These are phyloP conservation scores for Labia minor DNA, from an alignment of 2,888 invertebrate species.

Conservation along the genomic window DNA sequence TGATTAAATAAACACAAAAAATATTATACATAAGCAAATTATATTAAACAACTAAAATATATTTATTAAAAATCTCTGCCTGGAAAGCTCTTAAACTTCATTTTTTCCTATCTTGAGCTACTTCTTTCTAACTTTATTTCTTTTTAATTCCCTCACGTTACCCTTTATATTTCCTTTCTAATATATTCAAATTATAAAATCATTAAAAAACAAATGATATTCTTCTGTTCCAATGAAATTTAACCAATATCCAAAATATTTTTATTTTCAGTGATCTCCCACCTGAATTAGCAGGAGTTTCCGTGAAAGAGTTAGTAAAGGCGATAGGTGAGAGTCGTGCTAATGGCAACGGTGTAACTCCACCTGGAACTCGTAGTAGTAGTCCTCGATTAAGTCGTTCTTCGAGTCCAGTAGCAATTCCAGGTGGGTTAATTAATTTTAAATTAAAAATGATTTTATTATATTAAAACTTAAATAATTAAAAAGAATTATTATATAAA, in stretches of 20 bases:
- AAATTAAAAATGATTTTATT: neutral
- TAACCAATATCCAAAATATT: too few relatives aligned
- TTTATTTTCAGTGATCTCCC: conserved; percentile 31
- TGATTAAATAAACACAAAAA: too few relatives aligned
- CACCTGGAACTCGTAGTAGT: conserved; percentile 53
- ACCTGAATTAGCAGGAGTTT: conserved; percentile 49
- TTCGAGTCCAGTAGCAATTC: conserved; percentile 50
- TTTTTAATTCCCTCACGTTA: neutral
- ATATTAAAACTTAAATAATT: neutral
- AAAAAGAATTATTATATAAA: neutral
- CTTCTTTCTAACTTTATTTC: neutral
- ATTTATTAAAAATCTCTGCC: too few relatives aligned
- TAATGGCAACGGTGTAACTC: conserved; percentile 68
- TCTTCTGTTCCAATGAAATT: too few relatives aligned
- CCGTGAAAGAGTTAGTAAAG: conserved; percentile 61
- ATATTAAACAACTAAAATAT: too few relatives aligned
- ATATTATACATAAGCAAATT: too few relatives aligned
- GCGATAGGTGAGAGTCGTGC: conserved; percentile 61
- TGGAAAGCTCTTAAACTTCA: too few relatives aligned
- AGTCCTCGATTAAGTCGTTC: conserved; percentile 35
- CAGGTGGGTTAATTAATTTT: conserved; percentile 35
- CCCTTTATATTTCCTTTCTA: too few relatives aligned
- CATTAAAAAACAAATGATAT: too few relatives aligned
- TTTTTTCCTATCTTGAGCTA: too few relatives aligned
- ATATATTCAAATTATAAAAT: too few relatives aligned